Evolutionary conservation across 1,140 invertebrate species (phyloP).

Genomic region (Lordiphosa collinella): DNA sequence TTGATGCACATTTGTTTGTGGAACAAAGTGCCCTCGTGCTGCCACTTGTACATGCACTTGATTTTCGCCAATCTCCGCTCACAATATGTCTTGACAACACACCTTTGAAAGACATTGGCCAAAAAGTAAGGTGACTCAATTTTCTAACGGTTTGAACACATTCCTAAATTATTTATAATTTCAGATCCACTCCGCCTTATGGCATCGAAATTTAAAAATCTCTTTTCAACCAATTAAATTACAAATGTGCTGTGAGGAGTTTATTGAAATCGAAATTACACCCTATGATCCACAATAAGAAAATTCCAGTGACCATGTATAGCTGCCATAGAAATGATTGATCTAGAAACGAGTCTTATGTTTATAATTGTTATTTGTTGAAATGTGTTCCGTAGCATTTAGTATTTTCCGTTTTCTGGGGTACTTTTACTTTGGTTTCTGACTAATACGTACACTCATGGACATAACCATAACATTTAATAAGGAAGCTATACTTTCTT

Average conservation of each 20-base stretch:
- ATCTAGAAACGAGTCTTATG: too few species aligned
- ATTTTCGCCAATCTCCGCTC: background rate
- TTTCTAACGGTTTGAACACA: background rate
- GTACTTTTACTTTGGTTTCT: too few species aligned
- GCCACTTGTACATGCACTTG: too few species aligned
- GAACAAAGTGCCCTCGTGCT: too few species aligned
- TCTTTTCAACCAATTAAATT: constrained; percentile 24
- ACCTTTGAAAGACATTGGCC: background rate
- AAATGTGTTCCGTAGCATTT: too few species aligned
- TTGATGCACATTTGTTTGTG: too few species aligned
- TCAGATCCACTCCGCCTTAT: constrained; percentile 3
- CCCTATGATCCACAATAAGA: background rate
- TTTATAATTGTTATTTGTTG: too few species aligned
- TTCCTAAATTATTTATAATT: background rate
- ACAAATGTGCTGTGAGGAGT: constrained; percentile 27
- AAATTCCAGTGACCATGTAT: background rate
- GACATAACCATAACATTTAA: too few species aligned
- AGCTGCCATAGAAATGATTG: too few species aligned
- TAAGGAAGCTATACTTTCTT: too few species aligned
- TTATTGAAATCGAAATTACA: constrained; percentile 37
- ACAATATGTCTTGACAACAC: constrained; percentile 25
- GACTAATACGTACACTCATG: too few species aligned
- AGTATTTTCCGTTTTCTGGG: too few species aligned
- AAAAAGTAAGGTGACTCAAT: background rate
- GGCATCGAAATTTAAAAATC: constrained; percentile 28